Conservation (phyloP, 2,888 invertebrate genomes). For the Cacoxenus indagator region DNA sequence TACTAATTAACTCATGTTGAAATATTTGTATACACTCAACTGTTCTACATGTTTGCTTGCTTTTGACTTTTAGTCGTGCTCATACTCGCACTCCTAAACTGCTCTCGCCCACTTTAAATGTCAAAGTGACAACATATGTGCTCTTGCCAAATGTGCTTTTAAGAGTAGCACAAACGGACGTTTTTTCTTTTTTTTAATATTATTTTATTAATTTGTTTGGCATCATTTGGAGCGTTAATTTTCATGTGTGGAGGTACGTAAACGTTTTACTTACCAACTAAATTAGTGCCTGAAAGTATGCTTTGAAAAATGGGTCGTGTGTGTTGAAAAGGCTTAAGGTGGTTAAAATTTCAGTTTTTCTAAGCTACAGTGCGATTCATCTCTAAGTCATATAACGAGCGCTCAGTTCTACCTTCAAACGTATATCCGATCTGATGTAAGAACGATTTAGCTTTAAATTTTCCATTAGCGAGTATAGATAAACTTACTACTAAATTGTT, state of each 20-base stretch:
- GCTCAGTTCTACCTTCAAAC: no score
- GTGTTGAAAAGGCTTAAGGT: background rate
- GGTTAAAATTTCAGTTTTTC: no score
- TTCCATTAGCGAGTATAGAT: no score
- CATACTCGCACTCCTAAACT: background rate
- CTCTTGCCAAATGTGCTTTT: background rate
- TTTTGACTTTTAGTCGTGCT: constrained; percentile 11
- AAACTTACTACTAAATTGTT: no score
- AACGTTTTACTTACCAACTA: background rate
- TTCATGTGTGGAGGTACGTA: constrained; percentile 1
- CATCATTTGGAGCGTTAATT: constrained; percentile 33
- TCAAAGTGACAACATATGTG: constrained; percentile 18
- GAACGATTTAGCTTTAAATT: no score
- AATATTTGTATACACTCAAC: constrained; percentile 26
- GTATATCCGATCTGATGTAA: no score
- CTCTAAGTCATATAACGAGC: no score
- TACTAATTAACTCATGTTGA: constrained; percentile 46
- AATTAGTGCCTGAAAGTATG: constrained; percentile 35
- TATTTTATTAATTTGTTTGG: constrained; percentile 21
- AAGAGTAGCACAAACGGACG: background rate
- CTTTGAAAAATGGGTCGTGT: background rate
- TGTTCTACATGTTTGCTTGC: constrained; percentile 20
- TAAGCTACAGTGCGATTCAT: no score
- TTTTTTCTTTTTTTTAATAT: background rate
- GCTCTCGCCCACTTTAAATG: constrained; percentile 23